Evolutionary conservation across 2,113 vertebrate species (phyloP).

Genomic region (Lepisosteus oculatus): DNA sequence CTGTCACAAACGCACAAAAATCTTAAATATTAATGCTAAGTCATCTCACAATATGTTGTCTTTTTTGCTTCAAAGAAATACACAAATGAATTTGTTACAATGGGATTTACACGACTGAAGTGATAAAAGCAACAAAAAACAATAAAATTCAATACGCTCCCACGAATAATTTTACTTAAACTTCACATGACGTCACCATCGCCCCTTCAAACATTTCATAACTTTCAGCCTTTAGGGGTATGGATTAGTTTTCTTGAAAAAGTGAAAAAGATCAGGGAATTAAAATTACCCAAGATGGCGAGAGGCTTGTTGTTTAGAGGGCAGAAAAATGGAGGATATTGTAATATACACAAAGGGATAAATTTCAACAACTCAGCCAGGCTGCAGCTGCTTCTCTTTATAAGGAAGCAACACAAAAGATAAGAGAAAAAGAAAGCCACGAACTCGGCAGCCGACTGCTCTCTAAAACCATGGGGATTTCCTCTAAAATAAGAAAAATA

Average conservation of each 20-base stretch:
- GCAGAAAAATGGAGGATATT: slow-evolving; percentile 99
- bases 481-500: slow-evolving; percentile 13
- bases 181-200: slow-evolving; percentile 73
- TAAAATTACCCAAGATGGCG: slow-evolving; percentile 98
- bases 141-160: slow-evolving; percentile 31
- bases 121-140: slow-evolving; percentile 8
- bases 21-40: neutral
- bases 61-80: too few relatives aligned
- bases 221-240: slow-evolving; percentile 64
- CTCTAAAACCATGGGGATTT: slow-evolving; percentile 16
- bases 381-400: slow-evolving; percentile 74
- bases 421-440: slow-evolving; percentile 30
- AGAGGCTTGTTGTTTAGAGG: slow-evolving; percentile 98
- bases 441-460: slow-evolving; percentile 32
- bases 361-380: slow-evolving; percentile 84
- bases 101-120: neutral
- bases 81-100: neutral
- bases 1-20: slow-evolving; percentile 26
- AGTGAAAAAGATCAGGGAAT: slow-evolving; percentile 56
- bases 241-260: slow-evolving; percentile 57
- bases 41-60: too few relatives aligned
- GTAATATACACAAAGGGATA: slow-evolving; percentile 99
- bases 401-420: slow-evolving; percentile 78
- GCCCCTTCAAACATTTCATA: slow-evolving; percentile 59
- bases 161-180: slow-evolving; percentile 52